These are phyloP conservation scores for Synanceia verrucosa DNA, from an alignment of 2,797 vertebrate genomes.

Conservation along the genomic window DNA sequence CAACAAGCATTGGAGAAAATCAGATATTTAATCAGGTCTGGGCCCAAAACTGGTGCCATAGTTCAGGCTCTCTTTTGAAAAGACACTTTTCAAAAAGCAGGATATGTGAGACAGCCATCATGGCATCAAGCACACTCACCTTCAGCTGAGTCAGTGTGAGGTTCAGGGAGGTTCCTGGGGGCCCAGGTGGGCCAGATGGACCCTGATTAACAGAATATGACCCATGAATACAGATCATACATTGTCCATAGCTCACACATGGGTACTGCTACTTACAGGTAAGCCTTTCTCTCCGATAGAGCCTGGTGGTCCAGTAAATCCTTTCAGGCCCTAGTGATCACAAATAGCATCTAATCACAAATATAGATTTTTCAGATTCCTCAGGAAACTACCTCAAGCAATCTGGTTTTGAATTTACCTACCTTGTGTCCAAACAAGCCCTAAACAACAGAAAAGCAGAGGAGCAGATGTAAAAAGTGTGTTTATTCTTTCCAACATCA, in stretches of 20 bases:
- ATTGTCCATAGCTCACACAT: background rate
- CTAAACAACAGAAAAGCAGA: slow-evolving; percentile 64
- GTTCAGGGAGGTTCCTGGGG: slow-evolving; percentile 66
- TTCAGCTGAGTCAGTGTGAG: slow-evolving; percentile 77
- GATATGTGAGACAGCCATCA: no score
- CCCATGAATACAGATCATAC: background rate
- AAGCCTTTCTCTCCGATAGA: slow-evolving; percentile 71
- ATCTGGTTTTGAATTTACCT: slow-evolving; percentile 35
- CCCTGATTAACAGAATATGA: slow-evolving; percentile 73
- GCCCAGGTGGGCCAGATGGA: slow-evolving; percentile 78
- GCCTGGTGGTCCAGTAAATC: slow-evolving; percentile 79
- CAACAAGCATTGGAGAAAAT: no score
- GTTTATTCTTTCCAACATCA: background rate
- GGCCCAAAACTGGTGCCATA: no score
- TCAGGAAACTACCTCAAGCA: background rate
- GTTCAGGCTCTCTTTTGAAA: no score
- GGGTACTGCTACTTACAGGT: slow-evolving; percentile 72
- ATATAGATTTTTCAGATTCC: background rate
- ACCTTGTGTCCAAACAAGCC: slow-evolving; percentile 85
- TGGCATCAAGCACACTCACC: slow-evolving; percentile 59
- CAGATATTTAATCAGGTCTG: no score
- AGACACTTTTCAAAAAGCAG: background rate
- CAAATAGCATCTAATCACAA: background rate
- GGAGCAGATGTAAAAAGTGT: slow-evolving; percentile 5
- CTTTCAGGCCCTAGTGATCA: slow-evolving; percentile 82